These are phyloP conservation scores for Eupithecia pulchellata DNA, from an alignment of 2,888 invertebrate species.

Conservation along the genomic window DNA sequence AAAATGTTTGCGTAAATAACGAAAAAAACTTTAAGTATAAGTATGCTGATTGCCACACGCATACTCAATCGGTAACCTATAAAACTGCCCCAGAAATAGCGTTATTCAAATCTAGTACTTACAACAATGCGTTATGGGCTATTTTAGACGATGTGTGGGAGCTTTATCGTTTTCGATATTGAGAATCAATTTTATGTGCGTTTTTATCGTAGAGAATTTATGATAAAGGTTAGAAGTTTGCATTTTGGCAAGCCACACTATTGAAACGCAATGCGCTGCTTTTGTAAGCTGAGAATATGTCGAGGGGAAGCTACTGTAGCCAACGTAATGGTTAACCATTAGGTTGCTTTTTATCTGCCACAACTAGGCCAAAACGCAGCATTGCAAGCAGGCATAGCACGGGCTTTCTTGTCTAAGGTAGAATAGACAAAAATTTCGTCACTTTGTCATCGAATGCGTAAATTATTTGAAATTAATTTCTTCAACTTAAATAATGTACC, in stretches of 20 bases:
- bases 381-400: no score
- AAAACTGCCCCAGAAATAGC: constrained; percentile 23
- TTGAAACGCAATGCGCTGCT: constrained; percentile 7
- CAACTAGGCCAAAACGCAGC: not conserved
- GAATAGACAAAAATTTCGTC: no score
- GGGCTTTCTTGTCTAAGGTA: no score
- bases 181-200: constrained; percentile 34
- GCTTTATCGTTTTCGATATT: constrained; percentile 35
- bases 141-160: constrained; percentile 26
- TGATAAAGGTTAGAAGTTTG: not conserved
- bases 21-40: not conserved
- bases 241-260: constrained; percentile 5
- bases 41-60: not conserved
- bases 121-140: constrained; percentile 30
- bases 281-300: not conserved
- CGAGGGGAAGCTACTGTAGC: not conserved
- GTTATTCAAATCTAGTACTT: constrained; percentile 25
- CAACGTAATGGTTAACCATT: no score
- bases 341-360: not conserved
- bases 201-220: constrained; percentile 25
- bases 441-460: no score
- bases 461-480: no score
- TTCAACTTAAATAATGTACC: no score
- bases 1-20: not conserved
- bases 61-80: constrained; percentile 24